phyloP scores from a whole-genome alignment of 2,888 invertebrate genomes.

The Busseola fusca region DNA sequence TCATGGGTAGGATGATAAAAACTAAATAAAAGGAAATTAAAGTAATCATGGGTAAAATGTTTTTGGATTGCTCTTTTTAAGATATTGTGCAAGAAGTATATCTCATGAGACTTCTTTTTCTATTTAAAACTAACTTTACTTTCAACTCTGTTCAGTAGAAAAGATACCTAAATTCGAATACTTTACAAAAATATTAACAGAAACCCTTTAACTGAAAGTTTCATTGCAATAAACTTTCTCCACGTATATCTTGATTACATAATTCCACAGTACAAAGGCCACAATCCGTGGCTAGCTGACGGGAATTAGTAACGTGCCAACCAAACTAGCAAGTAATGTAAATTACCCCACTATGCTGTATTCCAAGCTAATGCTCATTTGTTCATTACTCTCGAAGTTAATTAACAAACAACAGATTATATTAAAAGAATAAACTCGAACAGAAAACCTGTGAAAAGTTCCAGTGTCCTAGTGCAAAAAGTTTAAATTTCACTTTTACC shows the following conservation, averaged over 20 bases:
- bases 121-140: not conserved
- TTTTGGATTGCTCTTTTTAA: not conserved
- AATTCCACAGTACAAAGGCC: slow-evolving; percentile 35
- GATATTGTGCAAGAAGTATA: not conserved
- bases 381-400: slow-evolving; percentile 28
- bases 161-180: not conserved
- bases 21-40: not conserved
- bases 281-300: slow-evolving; percentile 44
- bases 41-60: not conserved
- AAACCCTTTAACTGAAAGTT: slow-evolving; percentile 13
- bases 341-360: slow-evolving; percentile 40
- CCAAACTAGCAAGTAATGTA: slow-evolving; percentile 53
- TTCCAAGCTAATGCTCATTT: slow-evolving; percentile 11
- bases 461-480: not conserved
- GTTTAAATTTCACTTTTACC: not conserved
- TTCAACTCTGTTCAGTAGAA: not conserved
- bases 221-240: slow-evolving; percentile 26
- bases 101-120: not conserved
- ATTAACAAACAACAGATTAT: slow-evolving; percentile 22
- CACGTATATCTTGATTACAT: slow-evolving; percentile 17
- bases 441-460: not conserved
- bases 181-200: slow-evolving; percentile 14
- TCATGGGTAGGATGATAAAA: not conserved
- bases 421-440: not conserved
- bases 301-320: slow-evolving; percentile 50